phyloP scores from a whole-genome alignment of 2,113 vertebrate species.

The Pao palembangensis region DNA sequence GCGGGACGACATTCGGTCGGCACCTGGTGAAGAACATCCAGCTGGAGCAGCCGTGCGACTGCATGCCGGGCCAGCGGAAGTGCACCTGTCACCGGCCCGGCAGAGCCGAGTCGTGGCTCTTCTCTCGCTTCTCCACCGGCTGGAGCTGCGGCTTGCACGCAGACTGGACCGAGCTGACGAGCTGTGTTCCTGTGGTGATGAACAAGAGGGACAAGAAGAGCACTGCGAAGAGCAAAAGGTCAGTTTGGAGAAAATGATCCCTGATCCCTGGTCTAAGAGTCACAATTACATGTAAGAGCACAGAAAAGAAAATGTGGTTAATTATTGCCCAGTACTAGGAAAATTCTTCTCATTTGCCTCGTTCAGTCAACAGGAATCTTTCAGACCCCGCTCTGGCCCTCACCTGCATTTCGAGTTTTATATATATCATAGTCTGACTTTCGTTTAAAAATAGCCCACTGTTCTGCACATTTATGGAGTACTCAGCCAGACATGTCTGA shows the following conservation, averaged over 20 bases:
- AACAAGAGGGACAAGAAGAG: slow-evolving; percentile 80
- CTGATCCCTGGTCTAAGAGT: too few species aligned
- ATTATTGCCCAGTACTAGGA: too few species aligned
- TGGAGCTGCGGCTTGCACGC: slow-evolving; percentile 89
- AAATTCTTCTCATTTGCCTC: too few species aligned
- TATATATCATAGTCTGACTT: too few species aligned
- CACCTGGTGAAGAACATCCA: slow-evolving; percentile 93
- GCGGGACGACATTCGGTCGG: slow-evolving; percentile 90
- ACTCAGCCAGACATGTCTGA: too few species aligned
- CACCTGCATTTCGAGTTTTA: too few species aligned
- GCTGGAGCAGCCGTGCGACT: slow-evolving; percentile 90
- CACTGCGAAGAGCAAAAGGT: slow-evolving; percentile 55
- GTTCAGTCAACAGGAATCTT: too few species aligned
- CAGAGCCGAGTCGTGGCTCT: slow-evolving; percentile 88
- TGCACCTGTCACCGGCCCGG: slow-evolving; percentile 91
- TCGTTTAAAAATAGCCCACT: too few species aligned
- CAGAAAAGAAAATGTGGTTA: too few species aligned
- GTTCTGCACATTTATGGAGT: too few species aligned
- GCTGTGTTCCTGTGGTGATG: slow-evolving; percentile 88
- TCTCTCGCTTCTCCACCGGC: slow-evolving; percentile 88
- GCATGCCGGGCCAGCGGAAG: slow-evolving; percentile 88
- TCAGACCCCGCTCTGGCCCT: too few species aligned
- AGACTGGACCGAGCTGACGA: slow-evolving; percentile 89
- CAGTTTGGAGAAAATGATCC: slow-evolving; percentile 13
- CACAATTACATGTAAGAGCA: too few species aligned